These are phyloP conservation scores for Gopherus flavomarginatus DNA, from an alignment of 2,113 vertebrate genomes.

Conservation along the genomic window DNA sequence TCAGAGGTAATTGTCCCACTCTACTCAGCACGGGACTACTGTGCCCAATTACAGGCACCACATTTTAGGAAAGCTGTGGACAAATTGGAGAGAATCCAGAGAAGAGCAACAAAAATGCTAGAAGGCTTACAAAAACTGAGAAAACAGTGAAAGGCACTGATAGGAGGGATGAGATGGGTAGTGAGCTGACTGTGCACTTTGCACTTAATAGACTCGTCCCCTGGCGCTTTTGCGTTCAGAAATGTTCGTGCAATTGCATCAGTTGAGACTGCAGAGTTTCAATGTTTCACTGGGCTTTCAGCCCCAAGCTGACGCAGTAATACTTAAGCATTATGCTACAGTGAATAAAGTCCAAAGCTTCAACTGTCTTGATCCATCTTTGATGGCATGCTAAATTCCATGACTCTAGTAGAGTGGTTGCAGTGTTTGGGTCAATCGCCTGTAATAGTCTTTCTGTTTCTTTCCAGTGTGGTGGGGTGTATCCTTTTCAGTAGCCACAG, in stretches of 20 bases:
- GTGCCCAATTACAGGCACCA: no score
- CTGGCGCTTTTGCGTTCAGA: not conserved
- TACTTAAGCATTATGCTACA: not conserved
- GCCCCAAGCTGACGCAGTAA: not conserved
- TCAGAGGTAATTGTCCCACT: no score
- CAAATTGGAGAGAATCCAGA: not conserved
- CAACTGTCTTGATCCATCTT: not conserved
- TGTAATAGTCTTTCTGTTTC: not conserved
- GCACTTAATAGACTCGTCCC: not conserved
- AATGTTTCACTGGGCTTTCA: not conserved
- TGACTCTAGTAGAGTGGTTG: not conserved
- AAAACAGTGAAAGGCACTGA: not conserved
- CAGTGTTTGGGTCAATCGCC: not conserved
- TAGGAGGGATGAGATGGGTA: not conserved
- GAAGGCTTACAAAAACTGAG: not conserved
- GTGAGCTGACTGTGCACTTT: not conserved
- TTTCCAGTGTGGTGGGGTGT: not conserved
- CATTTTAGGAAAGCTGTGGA: not conserved
- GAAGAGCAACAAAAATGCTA: not conserved
- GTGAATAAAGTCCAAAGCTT: not conserved
- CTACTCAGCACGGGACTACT: no score
- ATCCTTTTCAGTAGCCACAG: not conserved
- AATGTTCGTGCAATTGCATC: not conserved
- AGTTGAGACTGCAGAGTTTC: not conserved
- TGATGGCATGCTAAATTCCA: not conserved